Evolutionary conservation across 35 echinoderm and acorn worm genomes (phyloP).

Genomic region (Apostichopus japonicus): DNA sequence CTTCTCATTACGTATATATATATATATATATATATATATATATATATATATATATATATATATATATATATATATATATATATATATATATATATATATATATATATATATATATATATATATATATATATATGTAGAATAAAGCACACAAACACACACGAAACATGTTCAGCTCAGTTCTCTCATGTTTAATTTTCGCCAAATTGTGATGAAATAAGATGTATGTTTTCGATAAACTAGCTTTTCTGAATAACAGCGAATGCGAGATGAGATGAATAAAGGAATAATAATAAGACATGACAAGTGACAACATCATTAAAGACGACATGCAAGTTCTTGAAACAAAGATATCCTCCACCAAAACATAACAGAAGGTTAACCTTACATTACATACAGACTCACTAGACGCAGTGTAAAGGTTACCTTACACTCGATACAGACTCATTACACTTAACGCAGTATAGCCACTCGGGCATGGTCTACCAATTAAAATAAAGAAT

Average conservation of each 20-base stretch:
- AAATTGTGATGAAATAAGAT: constrained; percentile 2
- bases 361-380: not conserved
- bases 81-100: too few species aligned
- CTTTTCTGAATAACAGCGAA: not conserved
- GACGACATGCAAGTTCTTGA: not conserved
- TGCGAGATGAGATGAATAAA: constrained; percentile 8
- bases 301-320: not conserved
- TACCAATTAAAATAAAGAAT: too few species aligned
- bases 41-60: not conserved
- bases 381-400: not conserved
- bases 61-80: not conserved
- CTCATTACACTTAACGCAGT: too few species aligned
- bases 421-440: too few species aligned
- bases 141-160: not conserved
- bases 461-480: too few species aligned
- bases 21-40: too few species aligned
- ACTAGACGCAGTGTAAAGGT: not conserved
- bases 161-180: not conserved
- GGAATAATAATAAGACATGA: not conserved
- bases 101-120: too few species aligned
- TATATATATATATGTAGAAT: not conserved
- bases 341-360: not conserved
- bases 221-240: constrained; percentile 3
- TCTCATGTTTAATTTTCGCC: not conserved
- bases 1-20: too few species aligned